phyloP scores from a whole-genome alignment of 2,113 vertebrate genomes.

The Taxidea taxus region DNA sequence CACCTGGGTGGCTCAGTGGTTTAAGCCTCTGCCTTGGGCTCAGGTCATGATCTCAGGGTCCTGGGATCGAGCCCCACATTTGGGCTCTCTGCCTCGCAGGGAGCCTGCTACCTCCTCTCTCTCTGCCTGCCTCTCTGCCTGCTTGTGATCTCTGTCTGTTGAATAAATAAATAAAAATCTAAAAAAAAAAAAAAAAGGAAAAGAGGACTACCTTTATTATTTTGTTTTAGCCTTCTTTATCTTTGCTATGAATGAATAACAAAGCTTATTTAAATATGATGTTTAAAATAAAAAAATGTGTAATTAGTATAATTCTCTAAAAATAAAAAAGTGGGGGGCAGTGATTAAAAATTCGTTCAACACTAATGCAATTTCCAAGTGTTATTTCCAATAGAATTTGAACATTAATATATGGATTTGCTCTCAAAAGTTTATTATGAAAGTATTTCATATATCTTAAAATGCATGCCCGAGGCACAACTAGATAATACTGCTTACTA shows the following conservation, averaged over 20 bases:
- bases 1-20: too few relatives aligned
- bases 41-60: too few relatives aligned
- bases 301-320: neutral
- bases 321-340: neutral
- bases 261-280: neutral
- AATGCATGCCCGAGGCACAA: neutral
- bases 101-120: too few relatives aligned
- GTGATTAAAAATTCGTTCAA: neutral
- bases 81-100: too few relatives aligned
- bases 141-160: too few relatives aligned
- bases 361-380: neutral
- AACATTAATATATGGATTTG: neutral
- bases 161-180: too few relatives aligned
- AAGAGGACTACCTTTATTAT: neutral
- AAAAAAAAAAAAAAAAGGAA: too few relatives aligned
- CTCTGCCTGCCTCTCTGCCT: too few relatives aligned
- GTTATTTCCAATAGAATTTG: neutral
- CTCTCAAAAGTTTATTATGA: neutral
- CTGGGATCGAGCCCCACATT: too few relatives aligned
- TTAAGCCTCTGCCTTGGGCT: too few relatives aligned
- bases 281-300: neutral
- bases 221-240: neutral
- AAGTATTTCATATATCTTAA: neutral
- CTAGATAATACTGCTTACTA: neutral
- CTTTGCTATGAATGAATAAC: neutral